A percentile compares a stretch with the other conserved stretches of the same genome.
Conservation (phyloP, 2,113 vertebrate species). For the Corythornis vintsioides region DNA sequence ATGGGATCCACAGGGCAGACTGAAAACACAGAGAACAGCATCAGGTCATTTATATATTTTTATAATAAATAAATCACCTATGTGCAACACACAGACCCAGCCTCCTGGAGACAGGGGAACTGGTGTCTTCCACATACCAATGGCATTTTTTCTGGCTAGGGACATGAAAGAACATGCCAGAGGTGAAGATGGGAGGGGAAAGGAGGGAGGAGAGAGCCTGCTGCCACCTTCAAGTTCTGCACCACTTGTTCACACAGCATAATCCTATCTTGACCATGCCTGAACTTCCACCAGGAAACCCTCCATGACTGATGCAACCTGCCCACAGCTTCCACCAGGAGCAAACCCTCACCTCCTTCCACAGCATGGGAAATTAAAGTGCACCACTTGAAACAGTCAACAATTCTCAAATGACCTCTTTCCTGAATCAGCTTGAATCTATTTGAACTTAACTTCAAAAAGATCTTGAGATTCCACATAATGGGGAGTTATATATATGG, state of each 20-base stretch:
- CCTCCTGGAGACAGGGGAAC: neutral
- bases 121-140: neutral
- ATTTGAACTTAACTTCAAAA: conserved; percentile 46
- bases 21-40: neutral
- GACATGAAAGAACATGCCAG: neutral
- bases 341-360: neutral
- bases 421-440: conserved; percentile 8
- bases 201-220: neutral
- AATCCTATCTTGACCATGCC: neutral
- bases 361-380: neutral
- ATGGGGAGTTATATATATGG: neutral
- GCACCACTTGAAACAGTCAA: conserved; percentile 18
- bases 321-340: neutral
- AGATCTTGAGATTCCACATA: conserved; percentile 23
- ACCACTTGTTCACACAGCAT: neutral
- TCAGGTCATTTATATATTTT: too few relatives aligned
- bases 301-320: neutral
- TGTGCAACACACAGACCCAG: neutral
- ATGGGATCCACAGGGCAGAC: neutral
- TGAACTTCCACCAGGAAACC: neutral
- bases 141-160: neutral
- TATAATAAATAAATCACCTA: neutral
- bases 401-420: conserved; percentile 7
- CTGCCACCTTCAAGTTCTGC: neutral
- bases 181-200: neutral